Evolutionary conservation across 1,140 invertebrate genomes (phyloP), one percentile per base, ranked within the genome.

Genomic region (Papilio xuthus): DNA sequence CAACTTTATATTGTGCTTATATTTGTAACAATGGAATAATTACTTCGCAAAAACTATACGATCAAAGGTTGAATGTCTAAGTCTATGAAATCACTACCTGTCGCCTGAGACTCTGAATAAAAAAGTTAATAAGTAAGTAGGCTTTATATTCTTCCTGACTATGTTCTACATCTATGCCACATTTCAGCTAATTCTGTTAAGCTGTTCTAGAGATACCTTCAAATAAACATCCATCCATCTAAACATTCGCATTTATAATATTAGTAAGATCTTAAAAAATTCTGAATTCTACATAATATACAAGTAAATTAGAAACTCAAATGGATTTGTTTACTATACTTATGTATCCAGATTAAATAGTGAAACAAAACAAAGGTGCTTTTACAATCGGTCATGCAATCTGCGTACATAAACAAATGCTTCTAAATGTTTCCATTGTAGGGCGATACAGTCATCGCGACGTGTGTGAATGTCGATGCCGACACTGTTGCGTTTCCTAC

Each of bases 321-420:
- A 37, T 37, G 32, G 4, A 37, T 32, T 67, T 67, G 15, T 67
- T 32, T 32, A 26, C 23, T 7, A 67, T 7, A 13, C 23, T 9
- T 32, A 60, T 4, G 28, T 28, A 32, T 32, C 69, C 10, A 42
- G 32, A 70, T 41, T 44, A 73, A 47, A 73, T 26, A 47, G 42
- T 42, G n/a, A 13, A 73, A 47, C 71, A 73, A 47, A 73, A 73
- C 71, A 73, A 73, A 73, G 71, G 10, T 44, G 3, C 69, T 20
- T 47, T 73, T 47, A 50, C 71, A 47, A 73, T 72, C 32, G 41
- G 70, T 72, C 20, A 72, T 42, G 71, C 71, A 73, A 73, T 72
- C 70, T 26, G 71, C 71, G n/a, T 73, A 73, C 71, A 73, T 73
- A 73, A 73, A 73, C 42, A 50, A 73, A 26, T 73, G 71, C n/a